Evolutionary conservation across 1,140 invertebrate genomes (phyloP).

Genomic region (Panagrolaimus sp.): DNA sequence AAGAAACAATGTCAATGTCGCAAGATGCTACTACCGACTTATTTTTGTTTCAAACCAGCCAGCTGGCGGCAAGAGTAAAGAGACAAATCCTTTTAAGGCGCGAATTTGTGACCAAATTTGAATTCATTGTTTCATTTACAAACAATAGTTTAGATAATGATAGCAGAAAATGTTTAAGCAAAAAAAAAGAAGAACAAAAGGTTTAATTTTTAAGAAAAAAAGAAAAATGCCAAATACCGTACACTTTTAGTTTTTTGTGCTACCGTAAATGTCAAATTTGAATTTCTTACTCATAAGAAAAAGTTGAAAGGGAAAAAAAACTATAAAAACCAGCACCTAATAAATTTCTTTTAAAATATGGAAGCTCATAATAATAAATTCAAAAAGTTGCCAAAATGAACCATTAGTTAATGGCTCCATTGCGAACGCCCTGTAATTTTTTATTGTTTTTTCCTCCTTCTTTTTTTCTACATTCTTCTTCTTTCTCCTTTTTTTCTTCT

Average conservation of each 20-base stretch:
- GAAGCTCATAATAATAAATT: slow-evolving; percentile 6
- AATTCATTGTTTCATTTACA: slow-evolving; percentile 7
- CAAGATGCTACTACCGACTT: slow-evolving; percentile 6
- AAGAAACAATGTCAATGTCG: slow-evolving; percentile 2
- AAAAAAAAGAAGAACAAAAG: neutral
- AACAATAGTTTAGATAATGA: slow-evolving; percentile 1
- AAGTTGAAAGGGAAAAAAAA: neutral
- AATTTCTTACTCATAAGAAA: neutral
- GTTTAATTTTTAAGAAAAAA: neutral
- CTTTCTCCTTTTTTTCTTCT: neutral
- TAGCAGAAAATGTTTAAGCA: neutral
- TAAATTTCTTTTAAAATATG: slow-evolving; percentile 6
- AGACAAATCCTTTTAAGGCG: slow-evolving; percentile 6
- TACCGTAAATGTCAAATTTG: slow-evolving; percentile 6
- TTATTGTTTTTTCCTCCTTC: neutral
- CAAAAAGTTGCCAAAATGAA: slow-evolving; percentile 5
- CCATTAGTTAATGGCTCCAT: neutral
- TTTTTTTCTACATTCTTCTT: neutral
- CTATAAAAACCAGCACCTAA: neutral
- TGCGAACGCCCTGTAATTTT: neutral
- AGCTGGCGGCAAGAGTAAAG: slow-evolving; percentile 11
- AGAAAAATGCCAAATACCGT: neutral
- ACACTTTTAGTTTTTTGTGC: neutral
- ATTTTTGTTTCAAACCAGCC: neutral
- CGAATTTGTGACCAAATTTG: slow-evolving; percentile 11